Base-by-base conservation (phyloP, 2,888 invertebrate species). In the Limenitis camilla region DNA sequence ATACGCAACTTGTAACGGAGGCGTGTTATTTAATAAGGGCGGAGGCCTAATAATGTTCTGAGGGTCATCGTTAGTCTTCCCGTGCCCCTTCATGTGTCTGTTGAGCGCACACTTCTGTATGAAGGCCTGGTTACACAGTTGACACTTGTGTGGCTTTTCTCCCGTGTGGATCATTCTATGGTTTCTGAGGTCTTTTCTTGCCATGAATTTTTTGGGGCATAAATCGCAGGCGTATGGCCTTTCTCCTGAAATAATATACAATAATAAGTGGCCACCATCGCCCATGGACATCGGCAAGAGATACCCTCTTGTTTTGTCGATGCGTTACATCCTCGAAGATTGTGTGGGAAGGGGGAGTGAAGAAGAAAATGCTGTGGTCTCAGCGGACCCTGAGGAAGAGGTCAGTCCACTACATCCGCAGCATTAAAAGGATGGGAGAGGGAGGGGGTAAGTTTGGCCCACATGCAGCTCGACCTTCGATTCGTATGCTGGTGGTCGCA, bases 51-150 rank as follows among this genome's bases (percentile, higher is more conserved):
- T 52, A n/a, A 65, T 47, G n/a, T 44, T 58, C n/a, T 47, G 48
- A 32, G 56, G 35, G 10, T 60, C 61, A n/a, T 54, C 62, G 4
- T 59, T 66, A 11, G 65, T 62, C 58, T 74, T 71, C 38, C 71
- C 64, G 40, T 72, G 72, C 0, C 69, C 73, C 78, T 96, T 95
- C 96, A 96, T 96, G 78, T 97, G 96, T 66, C 97, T 93, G 31
- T 96, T 96, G 9, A 97, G 88, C 64, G 97, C 97, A 83, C 97
- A 96, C 63, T 96, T 91, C 81, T 95, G 94, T 76, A 96, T 96
- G 79, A 96, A 96, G 0, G 96, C 96, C 77, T 95, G 96, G 70
- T 92, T 92, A 78, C 97, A 97, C 42, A 96, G 91, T 50, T 88
- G 89, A 74, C 97, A 97, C 74, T 96, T 96, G 89, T 94, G 96